Conservation (phyloP, 2,113 vertebrate genomes). For the Malurus cyaneus region DNA sequence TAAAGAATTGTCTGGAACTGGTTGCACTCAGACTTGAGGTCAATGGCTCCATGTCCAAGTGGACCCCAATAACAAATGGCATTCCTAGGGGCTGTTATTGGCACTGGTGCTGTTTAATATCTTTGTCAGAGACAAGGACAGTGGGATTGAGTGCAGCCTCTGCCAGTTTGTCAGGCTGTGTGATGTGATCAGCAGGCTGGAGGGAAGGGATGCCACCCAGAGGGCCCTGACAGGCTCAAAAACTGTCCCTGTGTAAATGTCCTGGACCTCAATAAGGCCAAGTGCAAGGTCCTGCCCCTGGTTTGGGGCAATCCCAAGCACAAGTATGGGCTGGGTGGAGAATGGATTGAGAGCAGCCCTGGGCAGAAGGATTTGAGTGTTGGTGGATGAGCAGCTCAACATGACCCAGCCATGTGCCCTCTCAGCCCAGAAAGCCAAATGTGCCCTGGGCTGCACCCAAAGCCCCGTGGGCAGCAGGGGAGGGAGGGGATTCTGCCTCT, state of each 20-base stretch:
- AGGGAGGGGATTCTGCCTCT: neutral
- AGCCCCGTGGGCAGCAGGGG: fast-evolving
- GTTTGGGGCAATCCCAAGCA: neutral
- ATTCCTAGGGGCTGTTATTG: neutral
- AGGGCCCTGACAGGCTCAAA: neutral
- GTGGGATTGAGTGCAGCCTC: neutral
- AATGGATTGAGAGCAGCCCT: neutral
- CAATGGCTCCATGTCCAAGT: neutral
- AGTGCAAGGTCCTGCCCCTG: neutral
- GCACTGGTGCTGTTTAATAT: neutral
- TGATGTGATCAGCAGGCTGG: neutral
- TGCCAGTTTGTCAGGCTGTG: neutral
- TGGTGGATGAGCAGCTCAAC: neutral
- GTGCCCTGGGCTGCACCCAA: neutral
- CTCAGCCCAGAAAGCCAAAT: neutral
- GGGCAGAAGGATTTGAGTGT: neutral
- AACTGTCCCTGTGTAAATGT: too few relatives aligned
- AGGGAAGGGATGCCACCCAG: neutral
- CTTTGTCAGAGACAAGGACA: neutral
- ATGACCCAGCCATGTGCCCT: neutral
- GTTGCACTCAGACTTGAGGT: neutral
- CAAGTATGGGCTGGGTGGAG: neutral
- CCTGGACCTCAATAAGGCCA: neutral
- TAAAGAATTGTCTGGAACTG: neutral
- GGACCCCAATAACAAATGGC: neutral